These are phyloP conservation scores for Trypoxylus dichotomus DNA, from an alignment of 1,140 invertebrate genomes.

Conservation along the genomic window DNA sequence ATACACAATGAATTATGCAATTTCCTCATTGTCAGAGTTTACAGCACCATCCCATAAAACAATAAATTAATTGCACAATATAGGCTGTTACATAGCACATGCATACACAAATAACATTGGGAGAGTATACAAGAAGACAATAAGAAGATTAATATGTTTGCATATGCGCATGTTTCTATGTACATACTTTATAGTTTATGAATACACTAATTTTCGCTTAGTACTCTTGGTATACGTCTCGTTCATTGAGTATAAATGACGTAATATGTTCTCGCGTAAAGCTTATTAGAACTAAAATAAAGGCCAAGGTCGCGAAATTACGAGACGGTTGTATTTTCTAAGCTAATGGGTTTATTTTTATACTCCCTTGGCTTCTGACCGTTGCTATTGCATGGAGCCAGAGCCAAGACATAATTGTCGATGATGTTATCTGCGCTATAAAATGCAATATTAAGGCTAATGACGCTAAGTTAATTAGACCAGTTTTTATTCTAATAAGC, in stretches of 20 bases:
- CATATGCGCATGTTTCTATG: background rate
- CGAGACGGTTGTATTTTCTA: background rate
- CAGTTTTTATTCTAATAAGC: background rate
- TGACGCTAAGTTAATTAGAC: background rate
- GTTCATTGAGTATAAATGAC: background rate
- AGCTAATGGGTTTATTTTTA: background rate
- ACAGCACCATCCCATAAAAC: background rate
- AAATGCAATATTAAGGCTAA: background rate
- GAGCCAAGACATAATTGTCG: background rate
- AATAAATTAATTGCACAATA: background rate
- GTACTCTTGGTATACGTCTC: background rate
- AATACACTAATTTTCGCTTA: background rate
- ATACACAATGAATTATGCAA: background rate
- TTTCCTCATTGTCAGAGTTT: background rate
- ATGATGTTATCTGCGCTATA: background rate
- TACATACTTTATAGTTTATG: background rate
- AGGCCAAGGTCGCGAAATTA: slow-evolving; percentile 1
- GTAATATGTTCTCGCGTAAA: background rate
- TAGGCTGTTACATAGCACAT: background rate
- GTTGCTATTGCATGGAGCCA: background rate
- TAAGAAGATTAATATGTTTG: background rate
- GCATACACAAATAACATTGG: background rate
- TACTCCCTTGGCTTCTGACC: background rate
- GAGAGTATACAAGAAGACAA: background rate
- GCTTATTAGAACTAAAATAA: background rate